Conservation (phyloP, 2,797 vertebrate genomes). For the Neosilurus mollespiculum region DNA sequence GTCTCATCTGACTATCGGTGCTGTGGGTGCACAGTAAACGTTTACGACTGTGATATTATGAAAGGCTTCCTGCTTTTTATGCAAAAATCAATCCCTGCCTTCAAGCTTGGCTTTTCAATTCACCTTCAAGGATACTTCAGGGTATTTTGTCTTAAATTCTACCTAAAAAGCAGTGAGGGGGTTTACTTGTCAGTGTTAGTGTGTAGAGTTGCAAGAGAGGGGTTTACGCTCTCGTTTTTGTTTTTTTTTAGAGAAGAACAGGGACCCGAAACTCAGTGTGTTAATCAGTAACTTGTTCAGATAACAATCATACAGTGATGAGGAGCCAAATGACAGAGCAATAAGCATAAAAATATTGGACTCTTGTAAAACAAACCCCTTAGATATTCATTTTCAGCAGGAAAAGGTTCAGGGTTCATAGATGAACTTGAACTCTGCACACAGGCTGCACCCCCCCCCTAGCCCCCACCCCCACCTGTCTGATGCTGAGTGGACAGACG, state of each 20-base stretch:
- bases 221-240: no score
- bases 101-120: neutral
- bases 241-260: neutral
- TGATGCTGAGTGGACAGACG: constrained; percentile 16
- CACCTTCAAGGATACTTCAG: neutral
- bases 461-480: neutral
- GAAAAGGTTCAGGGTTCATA: neutral
- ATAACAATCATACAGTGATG: neutral
- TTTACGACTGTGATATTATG: neutral
- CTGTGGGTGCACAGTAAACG: neutral
- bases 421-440: constrained; percentile 9
- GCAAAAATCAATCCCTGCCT: neutral
- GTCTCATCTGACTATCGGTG: neutral
- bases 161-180: neutral
- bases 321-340: neutral
- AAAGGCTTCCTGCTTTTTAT: neutral
- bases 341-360: neutral
- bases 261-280: neutral
- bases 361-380: neutral
- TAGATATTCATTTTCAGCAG: neutral
- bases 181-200: neutral
- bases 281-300: neutral
- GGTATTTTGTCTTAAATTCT: neutral
- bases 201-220: no score
- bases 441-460: neutral